Conservation (phyloP, 2,113 vertebrate species). For the Oxyura jamaicensis region DNA sequence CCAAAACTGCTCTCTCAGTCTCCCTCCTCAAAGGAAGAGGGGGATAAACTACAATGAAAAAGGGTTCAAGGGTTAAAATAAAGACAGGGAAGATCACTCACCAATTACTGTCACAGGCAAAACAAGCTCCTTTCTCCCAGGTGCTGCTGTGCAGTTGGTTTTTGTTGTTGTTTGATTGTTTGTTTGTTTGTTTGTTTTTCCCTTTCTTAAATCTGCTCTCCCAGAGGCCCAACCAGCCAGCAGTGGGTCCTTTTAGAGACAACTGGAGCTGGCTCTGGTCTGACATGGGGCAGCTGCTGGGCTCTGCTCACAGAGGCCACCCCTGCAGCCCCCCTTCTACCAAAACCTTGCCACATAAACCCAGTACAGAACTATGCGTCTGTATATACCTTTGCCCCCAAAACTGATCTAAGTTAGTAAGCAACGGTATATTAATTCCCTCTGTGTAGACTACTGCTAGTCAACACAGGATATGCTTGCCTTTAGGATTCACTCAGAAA, state of each 20-base stretch:
- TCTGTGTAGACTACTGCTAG: not conserved
- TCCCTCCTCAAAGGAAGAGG: too few species aligned
- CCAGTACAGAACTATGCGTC: not conserved
- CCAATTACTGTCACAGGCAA: not conserved
- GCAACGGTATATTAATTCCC: not conserved
- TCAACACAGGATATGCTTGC: not conserved
- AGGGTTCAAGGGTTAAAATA: not conserved
- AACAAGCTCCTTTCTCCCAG: not conserved
- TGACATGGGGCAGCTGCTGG: not conserved
- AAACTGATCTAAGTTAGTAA: not conserved
- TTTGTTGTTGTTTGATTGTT: too few species aligned
- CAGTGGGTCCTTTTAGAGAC: not conserved
- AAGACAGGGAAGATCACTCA: not conserved
- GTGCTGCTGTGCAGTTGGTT: not conserved
- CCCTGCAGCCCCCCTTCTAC: not conserved
- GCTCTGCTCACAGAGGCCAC: not conserved
- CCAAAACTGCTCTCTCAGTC: too few species aligned
- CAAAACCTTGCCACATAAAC: not conserved
- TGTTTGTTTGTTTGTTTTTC: not conserved
- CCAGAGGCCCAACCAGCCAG: not conserved
- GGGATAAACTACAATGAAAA: not conserved
- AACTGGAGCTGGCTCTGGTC: not conserved
- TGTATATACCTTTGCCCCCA: accelerated
- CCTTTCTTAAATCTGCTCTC: not conserved
- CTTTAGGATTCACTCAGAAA: not conserved